These are phyloP conservation scores for Rhinophrynus dorsalis DNA, from an alignment of 2,797 vertebrate genomes.

Conservation along the genomic window DNA sequence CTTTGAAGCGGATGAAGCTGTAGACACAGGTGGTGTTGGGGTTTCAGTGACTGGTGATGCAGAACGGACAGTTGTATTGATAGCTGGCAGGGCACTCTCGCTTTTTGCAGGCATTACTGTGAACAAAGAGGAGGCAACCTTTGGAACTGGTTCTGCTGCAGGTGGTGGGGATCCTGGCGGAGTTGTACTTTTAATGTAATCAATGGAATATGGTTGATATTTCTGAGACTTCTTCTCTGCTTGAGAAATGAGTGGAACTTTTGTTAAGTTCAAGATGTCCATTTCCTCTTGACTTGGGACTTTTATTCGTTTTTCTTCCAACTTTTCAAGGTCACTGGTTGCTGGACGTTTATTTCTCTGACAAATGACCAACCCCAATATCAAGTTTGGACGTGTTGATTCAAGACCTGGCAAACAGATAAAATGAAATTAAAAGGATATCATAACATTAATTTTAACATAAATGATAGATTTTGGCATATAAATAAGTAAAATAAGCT, in stretches of 20 bases:
- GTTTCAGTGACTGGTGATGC: constrained; percentile 51
- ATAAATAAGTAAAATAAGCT: no score
- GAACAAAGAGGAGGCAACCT: constrained; percentile 63
- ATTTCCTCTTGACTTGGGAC: constrained; percentile 72
- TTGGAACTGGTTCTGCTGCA: constrained; percentile 66
- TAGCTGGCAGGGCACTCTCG: constrained; percentile 43
- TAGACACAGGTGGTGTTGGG: constrained; percentile 9
- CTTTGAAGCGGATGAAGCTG: constrained; percentile 51
- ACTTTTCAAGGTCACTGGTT: constrained; percentile 67
- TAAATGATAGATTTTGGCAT: no score
- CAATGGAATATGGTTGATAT: constrained; percentile 72
- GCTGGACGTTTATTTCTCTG: constrained; percentile 82
- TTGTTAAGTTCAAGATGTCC: constrained; percentile 64
- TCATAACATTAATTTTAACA: no score
- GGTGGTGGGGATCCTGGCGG: constrained; percentile 76
- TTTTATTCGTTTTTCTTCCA: constrained; percentile 81
- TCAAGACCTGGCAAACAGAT: constrained; percentile 82
- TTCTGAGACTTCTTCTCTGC: constrained; percentile 75
- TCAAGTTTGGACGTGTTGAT: constrained; percentile 86
- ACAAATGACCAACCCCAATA: constrained; percentile 89
- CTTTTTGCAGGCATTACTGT: constrained; percentile 64
- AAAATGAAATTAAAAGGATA: no score
- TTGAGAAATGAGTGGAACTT: constrained; percentile 58
- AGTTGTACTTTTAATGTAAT: constrained; percentile 65
- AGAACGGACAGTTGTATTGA: constrained; percentile 48